Percentiles rank a stretch among this genome's conserved stretches.
These are phyloP conservation scores for Sardina pilchardus DNA, from an alignment of 2,113 vertebrate genomes.

Conservation along the genomic window DNA sequence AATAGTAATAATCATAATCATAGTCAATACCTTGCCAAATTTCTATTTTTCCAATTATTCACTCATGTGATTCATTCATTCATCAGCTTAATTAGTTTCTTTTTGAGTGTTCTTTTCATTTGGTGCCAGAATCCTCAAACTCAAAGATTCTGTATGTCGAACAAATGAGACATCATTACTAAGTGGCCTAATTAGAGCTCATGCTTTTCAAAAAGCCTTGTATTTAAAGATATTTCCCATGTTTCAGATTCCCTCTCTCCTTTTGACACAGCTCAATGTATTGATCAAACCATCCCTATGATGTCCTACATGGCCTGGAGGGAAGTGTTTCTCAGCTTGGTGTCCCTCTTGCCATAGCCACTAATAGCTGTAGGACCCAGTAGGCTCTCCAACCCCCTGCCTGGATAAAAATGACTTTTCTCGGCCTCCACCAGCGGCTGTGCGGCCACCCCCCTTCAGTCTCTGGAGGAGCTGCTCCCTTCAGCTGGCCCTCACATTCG, in stretches of 20 bases:
- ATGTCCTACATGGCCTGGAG: not conserved
- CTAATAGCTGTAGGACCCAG: not conserved
- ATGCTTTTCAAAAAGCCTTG: not conserved
- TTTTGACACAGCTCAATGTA: not conserved
- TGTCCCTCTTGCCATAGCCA: not conserved
- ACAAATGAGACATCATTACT: not conserved
- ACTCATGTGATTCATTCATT: no score
- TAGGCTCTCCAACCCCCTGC: slow-evolving; percentile 1
- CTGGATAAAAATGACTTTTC: slow-evolving; percentile 12
- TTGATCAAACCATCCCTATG: not conserved
- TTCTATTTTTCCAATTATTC: not conserved
- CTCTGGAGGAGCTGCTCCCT: not conserved
- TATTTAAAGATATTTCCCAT: not conserved
- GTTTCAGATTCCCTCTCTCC: not conserved
- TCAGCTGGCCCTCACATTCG: not conserved
- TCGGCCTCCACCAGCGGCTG: not conserved
- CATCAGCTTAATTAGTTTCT: not conserved
- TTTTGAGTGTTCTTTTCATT: not conserved
- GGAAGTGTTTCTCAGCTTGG: not conserved
- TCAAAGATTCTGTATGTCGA: not conserved
- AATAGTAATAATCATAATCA: no score
- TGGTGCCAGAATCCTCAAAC: not conserved
- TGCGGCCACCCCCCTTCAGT: not conserved
- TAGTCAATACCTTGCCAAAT: not conserved
- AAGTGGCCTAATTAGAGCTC: not conserved